These are phyloP conservation scores for Quiscalus mexicanus DNA, from an alignment of 2,113 vertebrate species.

Conservation along the genomic window DNA sequence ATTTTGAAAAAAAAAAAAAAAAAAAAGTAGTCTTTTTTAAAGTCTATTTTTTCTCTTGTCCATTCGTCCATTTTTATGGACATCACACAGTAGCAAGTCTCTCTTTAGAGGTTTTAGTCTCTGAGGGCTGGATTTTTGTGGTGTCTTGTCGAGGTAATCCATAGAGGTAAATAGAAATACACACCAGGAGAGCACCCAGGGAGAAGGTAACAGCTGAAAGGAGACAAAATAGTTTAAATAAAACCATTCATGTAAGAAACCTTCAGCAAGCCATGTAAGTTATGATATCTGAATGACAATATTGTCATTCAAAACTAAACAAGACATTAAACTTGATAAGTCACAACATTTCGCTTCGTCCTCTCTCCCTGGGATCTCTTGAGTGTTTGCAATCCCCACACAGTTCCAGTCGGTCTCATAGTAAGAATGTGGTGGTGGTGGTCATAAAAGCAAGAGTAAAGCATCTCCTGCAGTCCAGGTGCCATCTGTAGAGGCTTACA, in stretches of 20 bases:
- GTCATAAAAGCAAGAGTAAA: background rate
- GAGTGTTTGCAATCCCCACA: background rate
- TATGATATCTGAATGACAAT: background rate
- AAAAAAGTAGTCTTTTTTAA: background rate
- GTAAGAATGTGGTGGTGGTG: background rate
- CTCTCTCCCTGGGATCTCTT: background rate
- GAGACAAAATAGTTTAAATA: background rate
- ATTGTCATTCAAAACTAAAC: background rate
- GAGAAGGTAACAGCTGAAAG: constrained; percentile 85
- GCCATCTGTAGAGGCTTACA: background rate
- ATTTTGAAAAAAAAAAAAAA: background rate
- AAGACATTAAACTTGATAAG: background rate
- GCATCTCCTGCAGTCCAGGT: background rate
- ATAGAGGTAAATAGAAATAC: constrained; percentile 95
- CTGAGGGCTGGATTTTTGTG: constrained; percentile 73
- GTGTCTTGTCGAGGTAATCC: constrained; percentile 93
- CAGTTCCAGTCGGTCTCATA: rapidly evolving
- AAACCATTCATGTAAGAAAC: background rate
- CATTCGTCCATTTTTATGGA: background rate
- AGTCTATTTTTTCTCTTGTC: background rate
- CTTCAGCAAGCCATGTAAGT: background rate
- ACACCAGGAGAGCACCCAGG: constrained; percentile 86
- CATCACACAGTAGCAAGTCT: constrained; percentile 81
- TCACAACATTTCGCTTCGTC: background rate
- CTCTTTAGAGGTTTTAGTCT: constrained; percentile 71